Conservation (phyloP, 2,113 vertebrate genomes). For the Rynchops niger region DNA sequence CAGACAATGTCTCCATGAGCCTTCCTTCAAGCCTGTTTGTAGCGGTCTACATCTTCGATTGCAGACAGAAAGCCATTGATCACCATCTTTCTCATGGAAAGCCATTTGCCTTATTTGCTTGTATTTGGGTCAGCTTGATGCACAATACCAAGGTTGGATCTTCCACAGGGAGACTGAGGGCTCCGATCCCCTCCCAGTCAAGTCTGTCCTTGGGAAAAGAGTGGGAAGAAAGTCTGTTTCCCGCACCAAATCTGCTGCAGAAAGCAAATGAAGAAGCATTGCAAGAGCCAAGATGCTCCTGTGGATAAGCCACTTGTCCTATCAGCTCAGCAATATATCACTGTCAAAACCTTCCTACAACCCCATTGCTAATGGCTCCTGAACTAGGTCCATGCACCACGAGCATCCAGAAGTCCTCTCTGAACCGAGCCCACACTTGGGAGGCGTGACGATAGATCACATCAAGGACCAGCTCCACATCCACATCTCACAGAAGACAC, state of each 20-base stretch:
- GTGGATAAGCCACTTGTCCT: neutral
- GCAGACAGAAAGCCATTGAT: neutral
- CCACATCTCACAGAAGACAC: neutral
- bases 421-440: neutral
- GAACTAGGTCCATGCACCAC: neutral
- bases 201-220: neutral
- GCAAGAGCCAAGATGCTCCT: neutral
- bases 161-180: neutral
- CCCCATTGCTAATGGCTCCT: neutral
- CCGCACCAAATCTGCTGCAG: neutral
- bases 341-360: neutral
- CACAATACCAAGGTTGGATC: neutral
- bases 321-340: neutral
- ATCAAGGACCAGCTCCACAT: neutral
- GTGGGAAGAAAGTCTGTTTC: neutral
- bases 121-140: neutral
- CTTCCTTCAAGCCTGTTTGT: neutral
- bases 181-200: accelerated
- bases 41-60: neutral
- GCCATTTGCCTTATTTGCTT: neutral
- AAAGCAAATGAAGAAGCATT: neutral
- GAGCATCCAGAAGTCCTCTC: neutral
- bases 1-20: neutral
- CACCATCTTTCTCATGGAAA: neutral
- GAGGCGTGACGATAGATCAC: neutral